Evolutionary conservation across 1,140 invertebrate genomes (phyloP).

Genomic region (Papilio dardanus): DNA sequence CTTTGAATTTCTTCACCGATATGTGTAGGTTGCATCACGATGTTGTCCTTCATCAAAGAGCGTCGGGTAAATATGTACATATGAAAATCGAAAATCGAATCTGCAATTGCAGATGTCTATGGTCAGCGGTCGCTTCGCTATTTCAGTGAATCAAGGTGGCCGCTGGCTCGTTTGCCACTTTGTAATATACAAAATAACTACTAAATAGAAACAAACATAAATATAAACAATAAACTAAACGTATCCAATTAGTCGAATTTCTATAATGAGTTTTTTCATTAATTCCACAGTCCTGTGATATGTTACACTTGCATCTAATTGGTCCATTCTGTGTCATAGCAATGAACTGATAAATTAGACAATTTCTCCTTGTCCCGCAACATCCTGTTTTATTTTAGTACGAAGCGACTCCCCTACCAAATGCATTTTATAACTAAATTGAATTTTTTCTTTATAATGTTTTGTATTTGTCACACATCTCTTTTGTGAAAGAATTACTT

Average conservation of each 20-base stretch:
- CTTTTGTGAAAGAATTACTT: neutral
- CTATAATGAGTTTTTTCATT: neutral
- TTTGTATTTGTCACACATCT: neutral
- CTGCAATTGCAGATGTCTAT: too few relatives aligned
- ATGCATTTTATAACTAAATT: neutral
- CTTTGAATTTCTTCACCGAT: too few relatives aligned
- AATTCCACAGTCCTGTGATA: neutral
- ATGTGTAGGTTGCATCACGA: too few relatives aligned
- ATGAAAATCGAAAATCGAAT: too few relatives aligned
- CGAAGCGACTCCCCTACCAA: neutral
- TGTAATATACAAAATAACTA: too few relatives aligned
- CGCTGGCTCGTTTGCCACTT: too few relatives aligned
- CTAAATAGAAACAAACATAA: too few relatives aligned
- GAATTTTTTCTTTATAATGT: neutral
- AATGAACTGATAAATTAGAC: slow-evolving; percentile 14
- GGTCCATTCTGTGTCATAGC: slow-evolving; percentile 14
- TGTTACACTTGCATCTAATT: slow-evolving; percentile 20
- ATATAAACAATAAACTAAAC: neutral
- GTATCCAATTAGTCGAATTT: neutral
- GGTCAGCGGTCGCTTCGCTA: too few relatives aligned
- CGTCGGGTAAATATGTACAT: too few relatives aligned
- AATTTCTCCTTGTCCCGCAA: slow-evolving; percentile 4
- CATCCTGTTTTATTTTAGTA: slow-evolving; percentile 12
- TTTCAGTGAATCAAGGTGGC: too few relatives aligned
- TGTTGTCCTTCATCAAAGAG: too few relatives aligned